Base-by-base conservation (phyloP, 2,888 invertebrate species). In the Agonum fuliginosum region DNA sequence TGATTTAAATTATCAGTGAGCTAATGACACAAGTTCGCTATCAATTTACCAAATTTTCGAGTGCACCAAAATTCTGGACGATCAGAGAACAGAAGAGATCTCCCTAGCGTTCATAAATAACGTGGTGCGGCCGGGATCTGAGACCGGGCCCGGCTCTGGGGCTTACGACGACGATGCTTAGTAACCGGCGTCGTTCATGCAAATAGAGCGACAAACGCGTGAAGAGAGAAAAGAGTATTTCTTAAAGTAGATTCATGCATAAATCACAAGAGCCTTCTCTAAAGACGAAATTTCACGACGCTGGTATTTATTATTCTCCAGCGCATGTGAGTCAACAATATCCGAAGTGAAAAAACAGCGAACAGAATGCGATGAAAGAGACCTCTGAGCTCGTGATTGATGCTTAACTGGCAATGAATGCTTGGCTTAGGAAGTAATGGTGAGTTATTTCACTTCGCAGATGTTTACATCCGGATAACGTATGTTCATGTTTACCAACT, bases 161-260 rank as follows among this genome's bases (percentile, higher is more conserved):
- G 58, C 58, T 62, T 62, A 62, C 30, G 12, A 27, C 17, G 27
- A 8, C 12, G 30, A 27, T 62, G 58, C 58, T 30, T 62, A 62
- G 58, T 62, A 62, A 62, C 58, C 70, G 46, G 46, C 48, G 65
- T 27, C 75, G 48, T 51, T 67, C 75, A 67, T 75, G 75, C 75
- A 75, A 75, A 75, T 75, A 75, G 75, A 75, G 67, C 75, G 75
- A 75, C 67, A 74, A 75, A 75, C 51, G 34, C 48, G 65, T 46
- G 70, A 27, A 46, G 34, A 75, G 65, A 46, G 48, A 62, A 37
- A 69, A 69, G 76, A 77, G 76, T 43, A 77, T 77, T 77, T 69
- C 69, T 70, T 69, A 77, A 77, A 77, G 76, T 77, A 77, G 76
- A 77, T 77, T 58, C 70, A 70, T 54, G 43, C 69, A 77, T 77